Evolutionary conservation across 2,888 invertebrate genomes (phyloP).

Genomic region (Phrixothrix hirtus): DNA sequence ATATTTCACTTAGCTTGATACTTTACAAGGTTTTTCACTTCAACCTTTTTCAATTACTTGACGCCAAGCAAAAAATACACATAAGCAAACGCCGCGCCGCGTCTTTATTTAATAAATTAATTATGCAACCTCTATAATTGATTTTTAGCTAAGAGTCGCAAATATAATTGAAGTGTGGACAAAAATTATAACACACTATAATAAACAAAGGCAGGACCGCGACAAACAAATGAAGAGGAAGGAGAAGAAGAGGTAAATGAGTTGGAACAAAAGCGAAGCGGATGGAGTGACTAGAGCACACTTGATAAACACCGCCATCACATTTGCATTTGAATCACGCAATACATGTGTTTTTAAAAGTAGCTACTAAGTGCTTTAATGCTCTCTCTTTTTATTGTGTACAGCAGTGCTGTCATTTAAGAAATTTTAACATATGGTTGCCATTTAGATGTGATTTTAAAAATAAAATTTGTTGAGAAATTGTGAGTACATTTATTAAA

Average conservation of each 20-base stretch:
- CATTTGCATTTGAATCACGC: slow-evolving; percentile 55
- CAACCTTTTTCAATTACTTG: slow-evolving; percentile 49
- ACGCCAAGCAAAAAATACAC: slow-evolving; percentile 3
- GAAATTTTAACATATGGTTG: no score
- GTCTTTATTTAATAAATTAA: no score
- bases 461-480: no score
- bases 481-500: no score
- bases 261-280: slow-evolving; percentile 54
- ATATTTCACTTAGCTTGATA: slow-evolving; percentile 51
- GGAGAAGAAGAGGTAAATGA: slow-evolving; percentile 55
- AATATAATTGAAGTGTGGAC: slow-evolving; percentile 11
- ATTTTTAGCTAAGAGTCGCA: neutral
- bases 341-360: slow-evolving; percentile 47
- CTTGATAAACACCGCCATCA: slow-evolving; percentile 54
- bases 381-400: neutral
- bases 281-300: slow-evolving; percentile 47
- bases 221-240: slow-evolving; percentile 54
- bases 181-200: slow-evolving; percentile 18
- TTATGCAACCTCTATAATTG: no score
- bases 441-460: no score
- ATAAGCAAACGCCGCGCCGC: neutral
- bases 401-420: no score
- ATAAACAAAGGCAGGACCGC: slow-evolving; percentile 38
- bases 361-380: slow-evolving; percentile 15
- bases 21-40: slow-evolving; percentile 53